Evolutionary conservation across 2,113 vertebrate genomes (phyloP).

Genomic region (Solea solea): DNA sequence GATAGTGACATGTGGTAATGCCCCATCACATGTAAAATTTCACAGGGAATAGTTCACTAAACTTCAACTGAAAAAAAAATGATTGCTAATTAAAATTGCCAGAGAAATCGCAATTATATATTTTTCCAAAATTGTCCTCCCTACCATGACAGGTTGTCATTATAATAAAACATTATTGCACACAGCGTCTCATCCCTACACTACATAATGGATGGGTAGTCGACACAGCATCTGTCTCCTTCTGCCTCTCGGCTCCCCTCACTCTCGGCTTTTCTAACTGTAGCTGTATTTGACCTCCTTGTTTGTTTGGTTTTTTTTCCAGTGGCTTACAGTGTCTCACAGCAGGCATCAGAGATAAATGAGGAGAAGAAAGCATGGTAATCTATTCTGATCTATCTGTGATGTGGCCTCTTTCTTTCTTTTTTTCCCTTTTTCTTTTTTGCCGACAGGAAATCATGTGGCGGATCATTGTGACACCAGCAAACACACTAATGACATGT

Average conservation of each 20-base stretch:
- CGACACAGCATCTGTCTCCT: constrained; percentile 59
- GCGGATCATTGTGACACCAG: constrained; percentile 64
- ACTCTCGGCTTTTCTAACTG: constrained; percentile 28
- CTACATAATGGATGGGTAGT: constrained; percentile 70
- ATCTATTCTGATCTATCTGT: constrained; percentile 50
- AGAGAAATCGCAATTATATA: too few relatives aligned
- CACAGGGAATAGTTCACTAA: too few relatives aligned
- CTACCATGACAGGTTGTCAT: constrained; percentile 65
- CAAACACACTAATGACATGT: constrained; percentile 58
- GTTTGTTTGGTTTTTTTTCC: constrained; percentile 45
- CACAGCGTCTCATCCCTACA: constrained; percentile 56
- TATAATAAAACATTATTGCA: constrained; percentile 58
- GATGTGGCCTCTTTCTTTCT: constrained; percentile 39
- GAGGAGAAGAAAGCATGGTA: constrained; percentile 42
- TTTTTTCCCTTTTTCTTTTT: constrained; percentile 18
- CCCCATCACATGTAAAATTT: too few relatives aligned
- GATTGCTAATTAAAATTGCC: too few relatives aligned
- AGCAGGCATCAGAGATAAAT: constrained; percentile 47
- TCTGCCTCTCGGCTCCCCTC: constrained; percentile 32
- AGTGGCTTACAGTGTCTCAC: constrained; percentile 43
- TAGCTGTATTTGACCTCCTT: constrained; percentile 43
- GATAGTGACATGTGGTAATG: too few relatives aligned
- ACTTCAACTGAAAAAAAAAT: too few relatives aligned
- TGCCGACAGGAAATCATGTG: constrained; percentile 51
- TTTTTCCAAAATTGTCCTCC: background rate